Evolutionary conservation across 2,113 vertebrate species (phyloP).

Genomic region (Girardinichthys multiradiatus): DNA sequence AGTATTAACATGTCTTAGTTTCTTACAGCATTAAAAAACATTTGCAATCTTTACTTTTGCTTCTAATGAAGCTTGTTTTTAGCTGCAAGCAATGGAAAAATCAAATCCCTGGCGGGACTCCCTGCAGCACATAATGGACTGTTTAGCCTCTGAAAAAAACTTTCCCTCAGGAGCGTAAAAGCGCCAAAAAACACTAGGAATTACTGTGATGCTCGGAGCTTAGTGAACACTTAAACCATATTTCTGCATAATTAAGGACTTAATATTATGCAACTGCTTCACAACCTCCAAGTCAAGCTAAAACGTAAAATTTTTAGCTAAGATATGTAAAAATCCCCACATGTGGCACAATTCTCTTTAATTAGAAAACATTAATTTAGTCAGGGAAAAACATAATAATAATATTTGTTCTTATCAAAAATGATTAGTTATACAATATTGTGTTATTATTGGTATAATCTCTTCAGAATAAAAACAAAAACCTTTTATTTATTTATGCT

Average conservation of each 20-base stretch:
- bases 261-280: background rate
- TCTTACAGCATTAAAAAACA: background rate
- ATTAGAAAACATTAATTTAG: too few relatives aligned
- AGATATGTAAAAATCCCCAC: too few relatives aligned
- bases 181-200: background rate
- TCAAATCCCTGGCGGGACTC: background rate
- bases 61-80: background rate
- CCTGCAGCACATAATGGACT: background rate
- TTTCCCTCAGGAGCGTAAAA: background rate
- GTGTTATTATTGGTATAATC: too few relatives aligned
- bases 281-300: background rate
- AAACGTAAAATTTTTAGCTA: too few relatives aligned
- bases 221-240: background rate
- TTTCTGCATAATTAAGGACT: background rate
- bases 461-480: background rate
- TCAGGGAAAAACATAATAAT: too few relatives aligned
- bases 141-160: background rate
- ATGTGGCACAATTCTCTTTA: too few relatives aligned
- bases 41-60: background rate
- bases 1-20: background rate
- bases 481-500: background rate
- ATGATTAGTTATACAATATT: too few relatives aligned
- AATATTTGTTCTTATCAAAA: too few relatives aligned
- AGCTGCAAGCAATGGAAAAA: background rate
- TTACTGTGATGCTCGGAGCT: background rate